Conservation (phyloP, 2,888 invertebrate genomes). For the Amiota communis region DNA sequence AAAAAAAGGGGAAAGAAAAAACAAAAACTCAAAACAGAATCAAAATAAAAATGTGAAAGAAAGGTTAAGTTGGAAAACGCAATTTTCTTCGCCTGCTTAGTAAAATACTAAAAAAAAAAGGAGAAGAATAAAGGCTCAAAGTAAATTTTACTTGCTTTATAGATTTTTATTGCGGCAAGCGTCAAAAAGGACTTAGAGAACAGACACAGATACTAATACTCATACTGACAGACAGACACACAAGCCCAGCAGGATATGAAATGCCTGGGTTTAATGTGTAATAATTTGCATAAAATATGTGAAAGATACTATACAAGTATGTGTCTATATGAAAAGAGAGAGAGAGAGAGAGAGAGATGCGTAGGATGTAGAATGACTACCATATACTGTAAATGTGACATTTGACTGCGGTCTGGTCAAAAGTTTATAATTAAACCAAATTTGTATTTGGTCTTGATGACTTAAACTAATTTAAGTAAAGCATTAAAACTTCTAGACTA, state of each 20-base stretch:
- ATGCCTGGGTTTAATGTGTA: not conserved
- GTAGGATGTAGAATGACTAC: too few species aligned
- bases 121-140: not conserved
- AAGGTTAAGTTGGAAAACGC: not conserved
- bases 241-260: not conserved
- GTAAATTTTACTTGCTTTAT: conserved; percentile 14
- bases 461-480: too few species aligned
- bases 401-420: conserved; percentile 7
- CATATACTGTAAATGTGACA: not conserved
- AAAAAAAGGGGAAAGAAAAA: conserved; percentile 32
- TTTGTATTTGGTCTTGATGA: too few species aligned
- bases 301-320: not conserved
- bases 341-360: too few species aligned
- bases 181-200: conserved; percentile 9
- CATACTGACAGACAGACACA: not conserved
- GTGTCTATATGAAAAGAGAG: not conserved
- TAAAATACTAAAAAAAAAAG: too few species aligned
- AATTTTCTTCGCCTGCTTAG: not conserved
- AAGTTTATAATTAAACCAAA: too few species aligned
- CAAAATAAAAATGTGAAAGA: not conserved
- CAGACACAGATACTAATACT: not conserved
- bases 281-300: conserved; percentile 23
- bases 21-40: conserved; percentile 28
- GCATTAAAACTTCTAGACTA: too few species aligned
- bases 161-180: conserved; percentile 14